Evolutionary conservation across 2,888 invertebrate species (phyloP).

Genomic region (Spodoptera picta): DNA sequence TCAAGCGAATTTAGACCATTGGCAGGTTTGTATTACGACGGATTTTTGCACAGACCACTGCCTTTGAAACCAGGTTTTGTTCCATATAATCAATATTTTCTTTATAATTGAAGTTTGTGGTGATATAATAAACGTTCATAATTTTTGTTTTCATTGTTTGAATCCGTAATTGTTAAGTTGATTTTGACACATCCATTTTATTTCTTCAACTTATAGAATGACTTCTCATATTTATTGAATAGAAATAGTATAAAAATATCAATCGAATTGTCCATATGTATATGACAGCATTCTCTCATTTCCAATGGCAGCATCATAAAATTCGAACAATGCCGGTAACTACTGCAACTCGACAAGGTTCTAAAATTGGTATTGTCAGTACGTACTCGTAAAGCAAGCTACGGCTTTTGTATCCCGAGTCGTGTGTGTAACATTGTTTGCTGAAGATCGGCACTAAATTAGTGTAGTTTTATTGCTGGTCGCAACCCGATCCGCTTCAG

Average conservation of each 20-base stretch:
- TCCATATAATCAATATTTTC: constrained; percentile 63
- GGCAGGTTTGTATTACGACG: constrained; percentile 84
- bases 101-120: constrained; percentile 28
- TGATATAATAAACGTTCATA: neutral
- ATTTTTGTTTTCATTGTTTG: neutral
- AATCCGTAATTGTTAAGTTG: no score
- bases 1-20: constrained; percentile 77
- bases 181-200: no score
- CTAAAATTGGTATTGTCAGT: constrained; percentile 80
- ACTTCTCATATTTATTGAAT: constrained; percentile 5
- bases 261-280: constrained; percentile 26
- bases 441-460: constrained; percentile 50
- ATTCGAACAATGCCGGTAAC: constrained; percentile 75
- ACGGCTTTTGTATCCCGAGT: constrained; percentile 74
- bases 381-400: constrained; percentile 76
- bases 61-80: constrained; percentile 70
- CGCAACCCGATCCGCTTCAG: constrained; percentile 32
- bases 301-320: constrained; percentile 66
- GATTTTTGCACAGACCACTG: constrained; percentile 77
- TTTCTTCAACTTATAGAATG: neutral
- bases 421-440: constrained; percentile 77
- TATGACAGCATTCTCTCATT: constrained; percentile 59
- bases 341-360: constrained; percentile 75
- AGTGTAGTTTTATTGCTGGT: constrained; percentile 41
- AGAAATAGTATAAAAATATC: constrained; percentile 11